Evolutionary conservation across 2,797 vertebrate genomes (phyloP).

Genomic region (Columba guinea): DNA sequence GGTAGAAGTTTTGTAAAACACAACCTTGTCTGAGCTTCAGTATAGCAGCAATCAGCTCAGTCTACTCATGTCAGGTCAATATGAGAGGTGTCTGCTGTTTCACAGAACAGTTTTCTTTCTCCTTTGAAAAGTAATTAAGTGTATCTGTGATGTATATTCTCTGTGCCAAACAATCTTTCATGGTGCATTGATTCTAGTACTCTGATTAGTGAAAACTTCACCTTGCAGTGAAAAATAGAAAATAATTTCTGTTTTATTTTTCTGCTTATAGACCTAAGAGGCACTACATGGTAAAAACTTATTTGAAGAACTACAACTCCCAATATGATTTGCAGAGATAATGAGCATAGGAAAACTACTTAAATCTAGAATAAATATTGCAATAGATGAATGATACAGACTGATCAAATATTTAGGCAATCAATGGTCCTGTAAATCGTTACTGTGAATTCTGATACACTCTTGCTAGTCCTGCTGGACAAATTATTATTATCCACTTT

Average conservation of each 20-base stretch:
- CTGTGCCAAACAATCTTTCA: not conserved
- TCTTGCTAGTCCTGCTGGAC: constrained; percentile 31
- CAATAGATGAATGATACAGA: constrained; percentile 36
- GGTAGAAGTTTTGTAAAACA: not conserved
- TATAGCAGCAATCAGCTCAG: not conserved
- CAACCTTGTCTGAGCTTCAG: not conserved
- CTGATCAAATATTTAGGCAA: constrained; percentile 57
- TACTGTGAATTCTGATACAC: constrained; percentile 29
- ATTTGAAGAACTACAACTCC: constrained; percentile 15
- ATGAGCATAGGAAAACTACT: constrained; percentile 27
- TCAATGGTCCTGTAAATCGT: constrained; percentile 41
- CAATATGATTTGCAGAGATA: constrained; percentile 13
- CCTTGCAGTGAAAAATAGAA: not conserved
- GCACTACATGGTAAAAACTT: constrained; percentile 1
- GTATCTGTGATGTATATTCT: not conserved
- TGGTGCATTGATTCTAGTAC: not conserved
- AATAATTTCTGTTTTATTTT: constrained; percentile 24
- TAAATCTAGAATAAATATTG: constrained; percentile 59
- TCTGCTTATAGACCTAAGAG: not conserved
- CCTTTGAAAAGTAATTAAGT: constrained; percentile 7
- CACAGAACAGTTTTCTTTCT: not conserved
- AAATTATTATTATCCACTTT: constrained; percentile 23
- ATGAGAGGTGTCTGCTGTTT: not conserved
- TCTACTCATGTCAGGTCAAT: not conserved
- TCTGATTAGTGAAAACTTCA: constrained; percentile 11